Base-by-base conservation (phyloP, 2,113 vertebrate species). In the Siniperca knerii region DNA sequence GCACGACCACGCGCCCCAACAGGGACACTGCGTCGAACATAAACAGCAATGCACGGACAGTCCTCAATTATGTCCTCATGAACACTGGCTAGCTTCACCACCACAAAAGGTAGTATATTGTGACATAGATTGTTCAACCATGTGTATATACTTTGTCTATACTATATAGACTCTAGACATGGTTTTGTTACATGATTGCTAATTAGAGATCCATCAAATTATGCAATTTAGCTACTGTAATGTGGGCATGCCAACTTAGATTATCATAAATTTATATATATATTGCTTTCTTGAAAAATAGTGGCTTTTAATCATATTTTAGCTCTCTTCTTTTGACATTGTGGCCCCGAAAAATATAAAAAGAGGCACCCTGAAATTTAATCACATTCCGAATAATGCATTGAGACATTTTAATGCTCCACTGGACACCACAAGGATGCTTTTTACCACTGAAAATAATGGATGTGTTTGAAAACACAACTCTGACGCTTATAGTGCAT, bases 391-490 rank as follows among this genome's bases (percentile, higher is more conserved):
- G 58, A 70, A 29, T 18, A 46, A 40, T 79, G 23, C 46, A 64
- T 4, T 33, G 6, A 66, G 54, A 57, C 11, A 37, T 52, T 75
- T 50, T 70, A 58, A 77, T 82, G 60, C 37, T 69, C 42, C 50
- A 37, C 37, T 71, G 67, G 44, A 60, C 46, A 62, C 13, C 21
- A 61, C 33, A 10, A 68, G 35, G 69, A 72, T 40, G 13, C 57
- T 73, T 25, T 84, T 78, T 65, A 81, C 0, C 61, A 16, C 42
- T 69, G 57, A 67, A 52, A 76, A 64, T 23, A 88, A 89, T 78
- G 54, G 61, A 48, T 62, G 44, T 15, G 37, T 87, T 40, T 62
- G 5, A 69, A 82, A 76, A 62, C 6, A 10, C 16, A 71, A 21
- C 8, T 54, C 74, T 61, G 54, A 70, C 3, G 3, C n/a, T 75